A percentile compares a stretch with the other conserved stretches of the same genome.
Conservation (phyloP, 2,797 vertebrate genomes). For the Eupleurogrammus muticus region DNA sequence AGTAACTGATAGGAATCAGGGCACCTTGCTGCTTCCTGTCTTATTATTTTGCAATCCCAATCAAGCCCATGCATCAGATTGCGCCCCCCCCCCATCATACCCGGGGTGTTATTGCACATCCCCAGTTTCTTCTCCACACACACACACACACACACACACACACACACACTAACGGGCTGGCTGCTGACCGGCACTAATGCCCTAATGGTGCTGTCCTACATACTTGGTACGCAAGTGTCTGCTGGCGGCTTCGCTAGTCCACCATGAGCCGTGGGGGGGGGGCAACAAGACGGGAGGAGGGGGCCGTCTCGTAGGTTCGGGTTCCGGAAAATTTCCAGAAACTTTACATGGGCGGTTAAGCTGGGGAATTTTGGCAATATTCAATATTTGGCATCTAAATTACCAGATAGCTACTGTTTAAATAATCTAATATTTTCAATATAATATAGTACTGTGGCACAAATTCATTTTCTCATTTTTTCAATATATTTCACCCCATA, state of each 20-base stretch:
- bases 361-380: too few species aligned
- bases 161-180: conserved; percentile 56
- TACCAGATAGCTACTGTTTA: too few species aligned
- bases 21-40: conserved; percentile 32
- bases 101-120: conserved; percentile 54
- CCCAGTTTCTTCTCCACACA: conserved; percentile 51
- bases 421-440: too few species aligned
- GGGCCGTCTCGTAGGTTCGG: conserved; percentile 25
- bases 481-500: too few species aligned
- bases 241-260: conserved; percentile 54
- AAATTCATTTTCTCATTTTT: too few species aligned
- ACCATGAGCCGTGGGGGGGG: conserved; percentile 50
- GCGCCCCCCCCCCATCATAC: conserved; percentile 48
- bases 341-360: too few species aligned
- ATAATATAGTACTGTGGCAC: too few species aligned
- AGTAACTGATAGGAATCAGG: conserved; percentile 34
- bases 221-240: conserved; percentile 72
- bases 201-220: conserved; percentile 84
- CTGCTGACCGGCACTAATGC: conserved; percentile 83
- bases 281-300: conserved; percentile 54
- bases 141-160: conserved; percentile 33
- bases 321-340: conserved; percentile 22
- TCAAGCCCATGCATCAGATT: conserved; percentile 46
- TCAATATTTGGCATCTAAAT: too few species aligned
- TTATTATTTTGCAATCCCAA: conserved; percentile 37